Evolutionary conservation across 2,113 vertebrate species (phyloP), one percentile per base, ranked within the genome.

Genomic region (Coregonus clupeaformis): DNA sequence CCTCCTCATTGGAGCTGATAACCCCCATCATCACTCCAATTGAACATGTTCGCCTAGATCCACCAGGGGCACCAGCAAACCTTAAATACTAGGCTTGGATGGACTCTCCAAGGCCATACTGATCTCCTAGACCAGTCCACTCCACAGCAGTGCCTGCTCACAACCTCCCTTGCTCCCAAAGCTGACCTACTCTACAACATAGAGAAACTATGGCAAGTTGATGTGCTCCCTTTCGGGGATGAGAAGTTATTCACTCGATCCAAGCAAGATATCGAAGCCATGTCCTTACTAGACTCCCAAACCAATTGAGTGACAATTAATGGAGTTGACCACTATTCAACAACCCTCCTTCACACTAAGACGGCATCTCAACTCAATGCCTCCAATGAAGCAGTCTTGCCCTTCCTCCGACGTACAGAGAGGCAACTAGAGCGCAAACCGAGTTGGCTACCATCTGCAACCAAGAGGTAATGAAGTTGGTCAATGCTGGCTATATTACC

Each of bases 181-280:
- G 25, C 45, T 11, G 52, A 72, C 18, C 24, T 74, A 11, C 16
- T 45, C 16, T 29, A 25, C 1, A 11, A 76, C 24, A 69, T 77
- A 0, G 74, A 75, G 20, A 76, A 24, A n/a, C n/a, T 82, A 1
- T 81, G 65, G 80, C 69, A 82, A n/a, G 2, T 79, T 52, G 30
- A 32, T 32, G 30, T 32, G 30, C 30, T 32, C 30, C 30, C 30
- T 32, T 32, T 32, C 5, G 5, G 5, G 30, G 30, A 6, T 32
- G 5, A 1, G 30, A 32, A 32, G 30, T 32, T 32, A 32, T 6
- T 32, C 30, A 32, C 52, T 42, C 24, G 65, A 24, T n/a, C 47
- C 30, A 29, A 16, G 18, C 60, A 72, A 5, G 69, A 71, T 22
- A 14, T 32, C 4, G 65, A 71, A 22, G 76, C 80, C 3, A 52